Conservation (phyloP, 2,113 vertebrate species). For the Heterochromis multidens region DNA sequence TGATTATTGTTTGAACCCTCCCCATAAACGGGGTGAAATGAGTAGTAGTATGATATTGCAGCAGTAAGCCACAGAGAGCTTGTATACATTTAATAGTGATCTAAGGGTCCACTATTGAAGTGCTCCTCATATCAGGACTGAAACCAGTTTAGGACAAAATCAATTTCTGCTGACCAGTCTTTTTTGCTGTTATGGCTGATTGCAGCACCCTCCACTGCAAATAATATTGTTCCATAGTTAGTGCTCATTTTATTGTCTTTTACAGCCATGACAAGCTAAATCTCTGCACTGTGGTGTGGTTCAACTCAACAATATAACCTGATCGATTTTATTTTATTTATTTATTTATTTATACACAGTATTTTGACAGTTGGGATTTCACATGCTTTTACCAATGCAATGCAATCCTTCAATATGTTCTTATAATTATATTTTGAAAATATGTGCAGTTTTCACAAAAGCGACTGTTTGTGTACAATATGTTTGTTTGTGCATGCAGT, state of each 20-base stretch:
- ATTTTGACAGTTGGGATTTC: not conserved
- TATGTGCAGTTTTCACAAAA: fast-evolving
- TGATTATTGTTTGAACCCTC: not conserved
- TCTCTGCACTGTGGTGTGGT: not conserved
- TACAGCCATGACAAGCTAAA: not conserved
- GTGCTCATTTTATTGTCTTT: not conserved
- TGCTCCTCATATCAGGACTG: not conserved
- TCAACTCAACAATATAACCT: not conserved
- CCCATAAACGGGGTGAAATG: not conserved
- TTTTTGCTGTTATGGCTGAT: not conserved
- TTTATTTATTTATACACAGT: not conserved
- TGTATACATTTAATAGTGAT: not conserved
- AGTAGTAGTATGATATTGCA: not conserved
- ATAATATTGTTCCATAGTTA: not conserved
- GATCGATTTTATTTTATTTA: not conserved
- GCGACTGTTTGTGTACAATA: not conserved
- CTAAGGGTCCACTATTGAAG: not conserved
- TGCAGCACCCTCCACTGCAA: not conserved
- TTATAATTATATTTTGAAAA: not conserved
- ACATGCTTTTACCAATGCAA: not conserved
- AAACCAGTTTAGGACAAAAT: not conserved
- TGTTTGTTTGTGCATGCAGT: not conserved
- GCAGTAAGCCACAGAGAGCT: not conserved
- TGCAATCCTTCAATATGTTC: not conserved
- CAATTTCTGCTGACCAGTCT: not conserved